Conservation (phyloP, 2,113 vertebrate species). For the Pleuronectes platessa region DNA sequence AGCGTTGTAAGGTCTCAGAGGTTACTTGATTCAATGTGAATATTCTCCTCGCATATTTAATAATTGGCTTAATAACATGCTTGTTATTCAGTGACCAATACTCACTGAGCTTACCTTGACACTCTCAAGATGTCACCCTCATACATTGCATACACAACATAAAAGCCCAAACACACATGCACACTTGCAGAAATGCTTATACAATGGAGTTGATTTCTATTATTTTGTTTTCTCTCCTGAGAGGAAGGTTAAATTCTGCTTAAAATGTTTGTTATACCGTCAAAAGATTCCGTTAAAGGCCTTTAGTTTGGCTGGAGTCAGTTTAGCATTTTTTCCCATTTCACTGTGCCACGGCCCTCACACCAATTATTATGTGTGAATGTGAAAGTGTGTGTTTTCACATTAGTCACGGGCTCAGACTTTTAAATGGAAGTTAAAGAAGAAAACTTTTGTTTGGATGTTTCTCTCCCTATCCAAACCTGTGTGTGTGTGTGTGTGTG, state of each 20-base stretch:
- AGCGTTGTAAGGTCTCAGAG: conserved; percentile 33
- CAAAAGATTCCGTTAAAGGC: conserved; percentile 44
- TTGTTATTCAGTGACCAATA: conserved; percentile 56
- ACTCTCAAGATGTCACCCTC: conserved; percentile 30
- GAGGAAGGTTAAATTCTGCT: conserved; percentile 34
- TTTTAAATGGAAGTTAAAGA: conserved; percentile 30
- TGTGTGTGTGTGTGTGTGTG: not conserved
- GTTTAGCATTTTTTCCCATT: conserved; percentile 41
- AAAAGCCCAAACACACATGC: conserved; percentile 22
- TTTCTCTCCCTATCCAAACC: not conserved
- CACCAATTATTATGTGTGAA: conserved; percentile 41
- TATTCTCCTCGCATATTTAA: conserved; percentile 42
- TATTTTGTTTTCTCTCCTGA: conserved; percentile 32
- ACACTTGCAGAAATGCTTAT: not conserved
- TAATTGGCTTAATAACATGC: conserved; percentile 49
- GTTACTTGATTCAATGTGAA: conserved; percentile 36
- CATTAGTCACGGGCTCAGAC: conserved; percentile 26
- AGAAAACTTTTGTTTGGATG: conserved; percentile 28
- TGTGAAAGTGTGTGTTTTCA: conserved; percentile 27
- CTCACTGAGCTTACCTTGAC: conserved; percentile 52
- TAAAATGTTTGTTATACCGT: conserved; percentile 44
- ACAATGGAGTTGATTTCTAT: conserved; percentile 45
- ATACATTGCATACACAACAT: conserved; percentile 16
- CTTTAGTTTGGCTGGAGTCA: conserved; percentile 30
- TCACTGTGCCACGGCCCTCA: conserved; percentile 32